phyloP scores from a whole-genome alignment of 2,888 invertebrate species.

The Cerastis leucographa region DNA sequence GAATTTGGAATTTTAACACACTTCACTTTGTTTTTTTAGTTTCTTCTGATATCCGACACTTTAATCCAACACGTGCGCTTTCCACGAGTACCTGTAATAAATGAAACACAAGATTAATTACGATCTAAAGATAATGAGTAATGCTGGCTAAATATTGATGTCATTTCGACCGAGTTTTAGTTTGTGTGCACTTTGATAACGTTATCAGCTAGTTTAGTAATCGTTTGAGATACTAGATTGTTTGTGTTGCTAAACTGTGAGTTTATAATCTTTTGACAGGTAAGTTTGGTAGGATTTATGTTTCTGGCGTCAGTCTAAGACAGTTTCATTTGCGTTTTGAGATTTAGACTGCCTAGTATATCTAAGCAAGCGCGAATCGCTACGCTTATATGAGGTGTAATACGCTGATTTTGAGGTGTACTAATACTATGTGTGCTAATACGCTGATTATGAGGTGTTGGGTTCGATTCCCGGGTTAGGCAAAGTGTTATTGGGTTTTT shows the following conservation, averaged over 20 bases:
- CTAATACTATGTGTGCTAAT: no score
- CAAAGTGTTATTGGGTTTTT: background rate
- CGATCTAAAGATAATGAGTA: slow-evolving; percentile 59
- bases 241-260: slow-evolving; percentile 32
- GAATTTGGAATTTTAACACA: slow-evolving; percentile 30
- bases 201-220: slow-evolving; percentile 62
- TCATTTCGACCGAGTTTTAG: slow-evolving; percentile 62
- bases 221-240: slow-evolving; percentile 31
- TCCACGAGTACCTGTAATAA: slow-evolving; percentile 63
- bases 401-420: no score
- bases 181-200: slow-evolving; percentile 52
- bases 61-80: slow-evolving; percentile 41
- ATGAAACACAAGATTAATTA: slow-evolving; percentile 60
- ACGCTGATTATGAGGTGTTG: background rate
- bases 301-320: background rate
- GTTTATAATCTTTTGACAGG: slow-evolving; percentile 33
- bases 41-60: slow-evolving; percentile 15
- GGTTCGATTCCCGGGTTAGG: background rate
- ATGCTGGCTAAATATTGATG: slow-evolving; percentile 72
- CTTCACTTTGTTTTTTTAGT: slow-evolving; percentile 40
- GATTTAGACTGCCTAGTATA: no score
- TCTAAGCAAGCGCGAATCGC: no score
- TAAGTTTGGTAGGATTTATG: slow-evolving; percentile 27
- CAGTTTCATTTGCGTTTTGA: background rate
- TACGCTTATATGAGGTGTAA: no score